Percentiles rank a stretch among this genome's conserved stretches.
Conservation (phyloP, 2,888 invertebrate genomes). For the Dasypolia templi region DNA sequence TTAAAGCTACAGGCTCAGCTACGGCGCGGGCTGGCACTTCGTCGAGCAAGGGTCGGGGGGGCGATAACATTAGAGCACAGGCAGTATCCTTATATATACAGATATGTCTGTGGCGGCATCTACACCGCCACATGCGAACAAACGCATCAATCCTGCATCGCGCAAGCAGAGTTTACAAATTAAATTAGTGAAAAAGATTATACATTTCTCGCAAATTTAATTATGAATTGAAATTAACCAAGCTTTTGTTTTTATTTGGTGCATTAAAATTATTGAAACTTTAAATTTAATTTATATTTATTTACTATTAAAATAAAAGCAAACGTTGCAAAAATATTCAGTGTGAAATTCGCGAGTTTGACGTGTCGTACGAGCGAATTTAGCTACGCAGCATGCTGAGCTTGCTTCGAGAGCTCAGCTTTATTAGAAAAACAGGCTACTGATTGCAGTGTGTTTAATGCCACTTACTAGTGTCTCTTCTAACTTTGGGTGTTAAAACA, state of each 20-base stretch:
- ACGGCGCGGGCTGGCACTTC: too few relatives aligned
- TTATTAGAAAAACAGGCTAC: neutral
- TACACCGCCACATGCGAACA: too few relatives aligned
- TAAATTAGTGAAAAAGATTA: too few relatives aligned
- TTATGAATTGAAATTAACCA: neutral
- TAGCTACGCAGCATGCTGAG: neutral
- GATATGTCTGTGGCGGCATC: too few relatives aligned
- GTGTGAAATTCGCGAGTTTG: neutral
- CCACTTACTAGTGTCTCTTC: too few relatives aligned
- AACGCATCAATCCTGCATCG: too few relatives aligned
- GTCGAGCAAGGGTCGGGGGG: too few relatives aligned
- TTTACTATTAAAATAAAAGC: neutral
- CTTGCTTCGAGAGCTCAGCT: neutral
- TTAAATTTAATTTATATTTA: neutral
- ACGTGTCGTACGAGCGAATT: neutral
- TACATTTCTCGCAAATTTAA: neutral
- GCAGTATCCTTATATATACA: neutral
- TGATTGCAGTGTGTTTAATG: neutral
- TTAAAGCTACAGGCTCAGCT: too few relatives aligned
- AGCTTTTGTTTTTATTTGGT: neutral
- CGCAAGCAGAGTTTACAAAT: too few relatives aligned
- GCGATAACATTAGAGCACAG: neutral
- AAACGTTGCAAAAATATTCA: neutral
- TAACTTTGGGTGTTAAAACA: neutral
- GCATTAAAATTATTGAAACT: neutral